Conservation (phyloP, 2,113 vertebrate genomes). For the Ranitomeya variabilis region DNA sequence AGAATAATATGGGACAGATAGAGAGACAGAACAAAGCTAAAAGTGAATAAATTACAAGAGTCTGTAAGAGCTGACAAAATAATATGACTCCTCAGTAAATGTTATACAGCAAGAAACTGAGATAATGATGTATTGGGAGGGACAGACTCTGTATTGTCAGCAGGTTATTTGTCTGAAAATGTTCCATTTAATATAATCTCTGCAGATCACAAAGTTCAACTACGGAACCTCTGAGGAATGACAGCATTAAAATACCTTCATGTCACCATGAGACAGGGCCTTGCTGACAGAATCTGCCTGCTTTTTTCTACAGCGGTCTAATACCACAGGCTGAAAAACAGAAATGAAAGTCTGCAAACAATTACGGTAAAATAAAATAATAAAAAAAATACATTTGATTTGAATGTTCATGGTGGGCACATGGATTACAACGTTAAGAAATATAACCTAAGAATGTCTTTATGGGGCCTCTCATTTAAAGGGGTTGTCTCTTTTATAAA, state of each 20-base stretch:
- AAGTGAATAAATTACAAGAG: neutral
- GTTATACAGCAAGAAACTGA: constrained; percentile 6
- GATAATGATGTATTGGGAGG: constrained; percentile 5
- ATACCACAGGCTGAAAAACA: neutral
- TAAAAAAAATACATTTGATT: neutral
- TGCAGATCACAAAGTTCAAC: constrained; percentile 25
- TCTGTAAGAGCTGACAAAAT: neutral
- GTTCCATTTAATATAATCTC: constrained; percentile 11
- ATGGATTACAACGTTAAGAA: neutral
- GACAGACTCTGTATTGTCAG: neutral
- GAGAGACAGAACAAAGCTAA: too few species aligned
- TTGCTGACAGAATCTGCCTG: constrained; percentile 7
- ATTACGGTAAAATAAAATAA: constrained; percentile 29
- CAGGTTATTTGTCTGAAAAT: neutral
- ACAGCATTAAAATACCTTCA: constrained; percentile 28
- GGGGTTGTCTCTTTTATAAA: too few species aligned
- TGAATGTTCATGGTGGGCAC: neutral
- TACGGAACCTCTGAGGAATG: constrained; percentile 3
- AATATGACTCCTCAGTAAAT: neutral
- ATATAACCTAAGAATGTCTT: neutral
- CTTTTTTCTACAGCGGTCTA: neutral
- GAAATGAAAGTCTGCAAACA: neutral
- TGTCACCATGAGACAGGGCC: constrained; percentile 4
- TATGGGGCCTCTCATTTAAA: neutral
- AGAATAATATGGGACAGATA: neutral